Conservation (phyloP, 2,797 vertebrate genomes). For the Prunella strophiata region DNA sequence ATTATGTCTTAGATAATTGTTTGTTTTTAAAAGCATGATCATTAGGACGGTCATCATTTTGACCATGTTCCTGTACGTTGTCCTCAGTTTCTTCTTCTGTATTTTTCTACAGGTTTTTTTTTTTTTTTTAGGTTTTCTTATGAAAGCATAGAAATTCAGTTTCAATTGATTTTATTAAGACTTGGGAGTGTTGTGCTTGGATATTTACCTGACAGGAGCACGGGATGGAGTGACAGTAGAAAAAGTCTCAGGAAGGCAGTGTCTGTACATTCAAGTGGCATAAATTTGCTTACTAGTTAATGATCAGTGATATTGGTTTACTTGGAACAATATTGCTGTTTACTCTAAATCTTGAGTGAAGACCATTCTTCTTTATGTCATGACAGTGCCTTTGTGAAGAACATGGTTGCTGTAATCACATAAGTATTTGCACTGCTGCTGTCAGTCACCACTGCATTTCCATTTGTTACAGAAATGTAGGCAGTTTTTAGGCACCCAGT, state of each 20-base stretch:
- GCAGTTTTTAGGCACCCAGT: background rate
- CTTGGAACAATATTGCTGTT: background rate
- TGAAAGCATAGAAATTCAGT: background rate
- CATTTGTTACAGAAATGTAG: background rate
- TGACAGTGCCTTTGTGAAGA: background rate
- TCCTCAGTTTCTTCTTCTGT: background rate
- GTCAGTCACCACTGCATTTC: background rate
- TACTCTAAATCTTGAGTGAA: background rate
- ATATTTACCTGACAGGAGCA: background rate
- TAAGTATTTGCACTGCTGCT: background rate
- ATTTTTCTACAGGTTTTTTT: background rate
- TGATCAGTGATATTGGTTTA: background rate
- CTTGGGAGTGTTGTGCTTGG: background rate
- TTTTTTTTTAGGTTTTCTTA: background rate
- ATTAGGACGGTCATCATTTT: background rate
- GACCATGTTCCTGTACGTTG: rapidly evolving
- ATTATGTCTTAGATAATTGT: background rate
- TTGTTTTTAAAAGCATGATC: background rate
- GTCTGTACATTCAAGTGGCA: background rate
- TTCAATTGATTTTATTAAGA: background rate
- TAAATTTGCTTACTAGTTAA: background rate
- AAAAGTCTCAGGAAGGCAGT: background rate
- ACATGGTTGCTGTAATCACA: background rate
- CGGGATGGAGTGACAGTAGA: background rate
- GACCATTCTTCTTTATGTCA: background rate